Evolutionary conservation across 2,888 invertebrate genomes (phyloP).

Genomic region (Argynnis bischoffii): DNA sequence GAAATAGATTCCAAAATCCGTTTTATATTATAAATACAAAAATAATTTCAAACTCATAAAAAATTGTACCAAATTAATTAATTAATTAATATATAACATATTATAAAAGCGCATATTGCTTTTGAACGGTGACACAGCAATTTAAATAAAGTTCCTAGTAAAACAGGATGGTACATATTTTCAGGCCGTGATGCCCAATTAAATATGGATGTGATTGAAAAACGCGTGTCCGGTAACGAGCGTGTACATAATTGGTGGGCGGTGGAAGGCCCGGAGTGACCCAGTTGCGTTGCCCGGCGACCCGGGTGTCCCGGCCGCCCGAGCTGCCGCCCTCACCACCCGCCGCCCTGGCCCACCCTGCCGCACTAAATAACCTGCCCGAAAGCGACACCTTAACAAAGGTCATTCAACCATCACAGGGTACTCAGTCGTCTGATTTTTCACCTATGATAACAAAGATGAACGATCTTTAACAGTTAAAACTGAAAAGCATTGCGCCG

Average conservation of each 20-base stretch:
- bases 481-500: neutral
- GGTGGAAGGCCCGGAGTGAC: constrained; percentile 76
- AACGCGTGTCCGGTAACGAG: constrained; percentile 83
- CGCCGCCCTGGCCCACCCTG: constrained; percentile 43
- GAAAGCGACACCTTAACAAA: constrained; percentile 81
- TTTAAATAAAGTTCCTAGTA: constrained; percentile 59
- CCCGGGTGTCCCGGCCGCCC: constrained; percentile 61
- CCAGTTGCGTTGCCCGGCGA: constrained; percentile 80
- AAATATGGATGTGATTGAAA: constrained; percentile 83
- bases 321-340: constrained; percentile 49
- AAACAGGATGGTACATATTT: constrained; percentile 77
- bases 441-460: constrained; percentile 46
- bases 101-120: constrained; percentile 33
- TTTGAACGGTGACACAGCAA: constrained; percentile 40
- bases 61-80: constrained; percentile 19
- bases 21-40: neutral
- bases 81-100: constrained; percentile 23
- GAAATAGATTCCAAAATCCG: neutral
- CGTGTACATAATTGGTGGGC: constrained; percentile 82
- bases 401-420: constrained; percentile 80
- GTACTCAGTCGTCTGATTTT: constrained; percentile 59
- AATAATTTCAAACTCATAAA: neutral
- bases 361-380: constrained; percentile 80
- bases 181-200: constrained; percentile 80
- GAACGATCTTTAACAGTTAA: constrained; percentile 30